phyloP scores from a whole-genome alignment of 2,113 vertebrate species.

The Phoxinus phoxinus region DNA sequence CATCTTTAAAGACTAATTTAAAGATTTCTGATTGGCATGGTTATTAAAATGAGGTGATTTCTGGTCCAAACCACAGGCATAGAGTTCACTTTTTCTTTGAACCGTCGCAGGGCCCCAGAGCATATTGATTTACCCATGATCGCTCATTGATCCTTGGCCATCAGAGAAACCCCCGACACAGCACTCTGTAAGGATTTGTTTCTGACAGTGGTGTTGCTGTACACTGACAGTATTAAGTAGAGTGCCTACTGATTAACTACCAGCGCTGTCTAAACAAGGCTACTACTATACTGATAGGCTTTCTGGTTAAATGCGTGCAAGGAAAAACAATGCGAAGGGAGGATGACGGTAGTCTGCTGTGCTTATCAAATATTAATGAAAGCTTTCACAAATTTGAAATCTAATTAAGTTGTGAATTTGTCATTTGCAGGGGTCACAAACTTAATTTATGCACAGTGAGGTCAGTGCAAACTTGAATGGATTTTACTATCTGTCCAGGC shows the following conservation, averaged over 20 bases:
- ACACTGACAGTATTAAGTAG: slow-evolving; percentile 10
- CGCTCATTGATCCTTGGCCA: slow-evolving; percentile 56
- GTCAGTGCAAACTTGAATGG: background rate
- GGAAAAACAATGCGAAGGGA: background rate
- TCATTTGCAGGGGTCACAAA: slow-evolving; percentile 20
- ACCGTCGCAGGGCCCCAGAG: slow-evolving; percentile 15
- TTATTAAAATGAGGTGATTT: background rate
- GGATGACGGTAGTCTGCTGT: background rate
- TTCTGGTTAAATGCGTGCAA: background rate
- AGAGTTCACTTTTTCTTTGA: slow-evolving; percentile 8
- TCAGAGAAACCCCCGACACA: slow-evolving; percentile 51
- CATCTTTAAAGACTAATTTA: slow-evolving; percentile 9
- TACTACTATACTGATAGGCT: background rate
- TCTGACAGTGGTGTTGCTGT: background rate
- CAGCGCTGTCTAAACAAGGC: background rate
- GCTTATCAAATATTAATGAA: background rate
- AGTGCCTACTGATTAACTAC: slow-evolving; percentile 31
- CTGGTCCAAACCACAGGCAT: background rate
- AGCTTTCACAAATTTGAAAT: slow-evolving; percentile 17
- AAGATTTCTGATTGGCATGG: background rate
- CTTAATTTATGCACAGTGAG: background rate
- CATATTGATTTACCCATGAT: slow-evolving; percentile 66
- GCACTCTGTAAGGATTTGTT: slow-evolving; percentile 39
- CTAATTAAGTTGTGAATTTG: slow-evolving; percentile 18
- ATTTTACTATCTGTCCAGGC: background rate